These are phyloP conservation scores for Arenaria interpres DNA, from an alignment of 2,113 vertebrate species.

Conservation along the genomic window DNA sequence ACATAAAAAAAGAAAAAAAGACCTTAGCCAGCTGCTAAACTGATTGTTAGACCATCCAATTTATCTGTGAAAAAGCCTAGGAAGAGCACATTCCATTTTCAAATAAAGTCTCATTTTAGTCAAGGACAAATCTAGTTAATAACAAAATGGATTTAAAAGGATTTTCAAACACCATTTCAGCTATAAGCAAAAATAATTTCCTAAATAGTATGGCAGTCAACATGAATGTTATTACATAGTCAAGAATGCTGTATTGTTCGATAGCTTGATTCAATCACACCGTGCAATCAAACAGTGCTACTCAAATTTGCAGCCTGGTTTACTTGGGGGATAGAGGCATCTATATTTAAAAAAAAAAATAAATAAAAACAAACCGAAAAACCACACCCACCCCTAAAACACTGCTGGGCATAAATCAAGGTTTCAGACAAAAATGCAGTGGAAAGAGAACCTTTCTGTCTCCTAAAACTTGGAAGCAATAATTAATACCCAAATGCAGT, in stretches of 20 bases:
- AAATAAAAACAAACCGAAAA: neutral
- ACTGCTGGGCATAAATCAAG: neutral
- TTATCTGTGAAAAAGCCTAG: neutral
- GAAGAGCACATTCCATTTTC: neutral
- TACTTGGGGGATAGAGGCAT: neutral
- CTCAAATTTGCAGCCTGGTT: neutral
- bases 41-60: neutral
- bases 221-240: neutral
- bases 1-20: neutral
- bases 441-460: neutral
- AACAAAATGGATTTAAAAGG: neutral
- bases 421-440: neutral
- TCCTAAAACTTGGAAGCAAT: neutral
- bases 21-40: neutral
- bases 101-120: neutral
- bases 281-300: neutral
- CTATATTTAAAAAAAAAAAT: neutral
- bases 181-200: neutral
- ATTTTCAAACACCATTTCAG: neutral
- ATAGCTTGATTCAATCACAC: neutral
- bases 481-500: neutral
- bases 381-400: neutral
- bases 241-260: neutral
- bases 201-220: neutral
- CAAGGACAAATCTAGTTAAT: slow-evolving; percentile 28